Evolutionary conservation across 2,888 invertebrate genomes (phyloP), one percentile per base, ranked within the genome.

Genomic region (Hecatera dysodea): DNA sequence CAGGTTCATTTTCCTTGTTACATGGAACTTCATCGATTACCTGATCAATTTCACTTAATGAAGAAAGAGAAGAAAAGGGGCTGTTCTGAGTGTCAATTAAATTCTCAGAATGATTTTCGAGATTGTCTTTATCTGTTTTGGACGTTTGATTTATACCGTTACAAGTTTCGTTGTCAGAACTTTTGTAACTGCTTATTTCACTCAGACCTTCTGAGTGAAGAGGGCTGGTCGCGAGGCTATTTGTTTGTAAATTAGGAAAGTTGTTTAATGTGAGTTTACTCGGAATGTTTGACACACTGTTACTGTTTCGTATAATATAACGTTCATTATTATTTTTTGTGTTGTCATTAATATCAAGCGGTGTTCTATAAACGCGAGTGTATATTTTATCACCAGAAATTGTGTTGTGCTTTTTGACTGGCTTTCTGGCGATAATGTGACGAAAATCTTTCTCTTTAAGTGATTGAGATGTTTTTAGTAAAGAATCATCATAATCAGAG

Each of bases 121-220:
- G 57, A 72, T 77, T 84, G 64, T 85, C 83, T 67, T 76, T 85
- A 75, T 82, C 80, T 71, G 86, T 83, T 71, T 84, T 83, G 72
- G 84, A 81, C 57, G 86, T 86, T 75, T 85, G 87, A 82, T 89
- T 89, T 81, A 86, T 82, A 68, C 92, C 91, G 68, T 92, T 93
- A 74, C 81, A 91, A 79, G 92, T 94, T 88, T 96, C 96, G 84
- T 95, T 94, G 87, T 96, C 96, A 64, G 96, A 96, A 91, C 96
- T 96, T 91, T 96, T 96, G 84, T 94, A 94, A 90, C 96, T 96
- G 86, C 96, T 96, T 83, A 93, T 90, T 89, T 96, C 96, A 87
- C 94, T 95, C 36, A 88, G 81, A 42, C 90, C 92, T 77, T 93
- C 94, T 48, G 94, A 94, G 69, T 91, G 91, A 82, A 93, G 91